Conservation (phyloP, 1,140 invertebrate species). For the Elysia chlorotica region DNA sequence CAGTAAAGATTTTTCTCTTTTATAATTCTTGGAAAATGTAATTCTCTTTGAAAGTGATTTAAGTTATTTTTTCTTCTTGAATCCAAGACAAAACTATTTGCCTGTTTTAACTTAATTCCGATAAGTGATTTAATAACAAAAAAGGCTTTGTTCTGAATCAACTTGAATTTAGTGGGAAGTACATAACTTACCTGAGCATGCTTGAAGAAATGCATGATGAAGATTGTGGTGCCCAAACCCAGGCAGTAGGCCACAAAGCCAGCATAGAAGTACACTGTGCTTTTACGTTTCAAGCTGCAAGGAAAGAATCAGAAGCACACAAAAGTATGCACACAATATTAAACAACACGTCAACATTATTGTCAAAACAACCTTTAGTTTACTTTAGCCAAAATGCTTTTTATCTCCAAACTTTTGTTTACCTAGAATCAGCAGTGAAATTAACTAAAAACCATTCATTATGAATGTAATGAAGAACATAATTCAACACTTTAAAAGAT, state of each 20-base stretch:
- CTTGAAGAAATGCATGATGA: slow-evolving; percentile 98
- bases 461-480: no score
- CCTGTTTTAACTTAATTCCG: background rate
- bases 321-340: no score
- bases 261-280: slow-evolving; percentile 91
- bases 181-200: slow-evolving; percentile 75
- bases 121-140: background rate
- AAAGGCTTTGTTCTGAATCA: background rate
- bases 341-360: no score
- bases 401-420: no score
- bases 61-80: background rate
- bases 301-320: no score
- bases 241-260: slow-evolving; percentile 93
- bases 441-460: no score
- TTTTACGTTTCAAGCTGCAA: slow-evolving; percentile 72
- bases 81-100: background rate
- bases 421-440: no score
- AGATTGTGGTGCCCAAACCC: slow-evolving; percentile 90
- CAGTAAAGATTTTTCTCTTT: no score
- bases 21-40: no score
- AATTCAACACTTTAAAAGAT: no score
- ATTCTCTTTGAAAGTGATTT: background rate
- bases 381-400: no score
- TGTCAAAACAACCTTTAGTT: no score
- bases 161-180: background rate